Evolutionary conservation across 2,888 invertebrate genomes (phyloP), one percentile per base, ranked within the genome.

Genomic region (Diarsia mendica): DNA sequence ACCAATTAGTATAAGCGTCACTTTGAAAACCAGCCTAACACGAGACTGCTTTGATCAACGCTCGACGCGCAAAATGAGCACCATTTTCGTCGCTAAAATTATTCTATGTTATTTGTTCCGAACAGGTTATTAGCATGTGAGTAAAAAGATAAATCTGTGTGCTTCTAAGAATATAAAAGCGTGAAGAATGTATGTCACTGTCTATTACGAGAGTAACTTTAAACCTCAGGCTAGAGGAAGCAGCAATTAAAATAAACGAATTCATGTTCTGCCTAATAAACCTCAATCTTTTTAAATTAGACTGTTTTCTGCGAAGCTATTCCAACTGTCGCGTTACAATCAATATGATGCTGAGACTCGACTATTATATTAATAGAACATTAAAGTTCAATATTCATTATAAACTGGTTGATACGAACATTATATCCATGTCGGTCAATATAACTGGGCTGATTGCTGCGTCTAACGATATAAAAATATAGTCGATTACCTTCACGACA

Each of bases 1-100:
- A 94, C 91, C 93, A 95, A 95, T 95, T 94, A 95, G 93, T 93
- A 91, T 87, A 87, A 87, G 87, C 91, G 94, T 95, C 95, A 93
- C 89, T 93, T 92, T 89, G 91, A 90, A 89, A 90, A 92, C 89
- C 92, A 87, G 86, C 86, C 88, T 88, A 87, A 87, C 88, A 89
- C 85, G n/a, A 85, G 84, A 87, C 80, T 86, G 85, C 95, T 95
- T 95, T 96, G 96, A 96, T 95, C 95, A 93, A 82, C 85, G 77
- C 79, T 83, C 86, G 84, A 85, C 88, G 87, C 89, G 92, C 93
- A 93, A 94, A 94, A 94, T 91, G 92, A 93, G 89, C 86, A 92
- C 91, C 93, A 92, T 93, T 92, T 92, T 91, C 89, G 90, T 89
- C 82, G 90, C 94, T 93, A 93, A 93, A 94, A 93, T 94, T 92